Percentiles rank a stretch among this genome's conserved stretches.
Conservation (phyloP, 92 coral and sea anemone genomes). For the Diadumene lineata region DNA sequence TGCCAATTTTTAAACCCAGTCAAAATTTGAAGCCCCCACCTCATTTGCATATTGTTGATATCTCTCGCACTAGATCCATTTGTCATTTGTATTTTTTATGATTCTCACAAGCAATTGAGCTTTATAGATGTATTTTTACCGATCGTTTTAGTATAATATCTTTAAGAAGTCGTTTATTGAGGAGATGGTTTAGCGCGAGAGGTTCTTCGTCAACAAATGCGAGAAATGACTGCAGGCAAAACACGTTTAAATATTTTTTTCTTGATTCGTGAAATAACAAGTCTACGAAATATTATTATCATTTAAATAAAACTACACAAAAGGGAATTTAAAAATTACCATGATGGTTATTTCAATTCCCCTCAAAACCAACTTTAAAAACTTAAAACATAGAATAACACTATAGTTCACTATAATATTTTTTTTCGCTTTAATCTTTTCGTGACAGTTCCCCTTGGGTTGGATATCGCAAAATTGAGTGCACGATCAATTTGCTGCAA, state of each 20-base stretch:
- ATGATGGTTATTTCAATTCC: not conserved
- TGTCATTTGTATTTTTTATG: slow-evolving; percentile 27
- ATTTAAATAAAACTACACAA: not conserved
- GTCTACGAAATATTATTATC: not conserved
- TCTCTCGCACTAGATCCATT: slow-evolving; percentile 24
- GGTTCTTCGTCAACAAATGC: not conserved
- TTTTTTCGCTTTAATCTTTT: not conserved
- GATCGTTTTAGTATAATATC: not conserved
- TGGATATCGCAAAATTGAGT: too few relatives aligned
- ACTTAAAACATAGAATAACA: not conserved
- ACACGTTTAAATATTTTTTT: not conserved
- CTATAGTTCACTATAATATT: too few relatives aligned
- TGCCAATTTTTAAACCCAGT: slow-evolving; percentile 24
- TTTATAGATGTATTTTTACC: slow-evolving; percentile 9
- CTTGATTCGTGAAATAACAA: slow-evolving; percentile 6
- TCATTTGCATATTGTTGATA: slow-evolving; percentile 33
- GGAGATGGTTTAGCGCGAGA: not conserved
- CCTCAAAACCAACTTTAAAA: not conserved
- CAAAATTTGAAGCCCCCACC: slow-evolving; percentile 11
- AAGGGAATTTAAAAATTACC: not conserved
- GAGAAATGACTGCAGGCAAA: not conserved
- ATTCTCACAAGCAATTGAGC: slow-evolving; percentile 24
- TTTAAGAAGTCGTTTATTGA: not conserved
- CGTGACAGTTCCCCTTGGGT: not conserved
- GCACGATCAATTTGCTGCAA: too few relatives aligned